Percentiles rank a stretch among this genome's conserved stretches.
phyloP scores from a whole-genome alignment of 2,113 vertebrate species.

The Hystrix cristata region DNA sequence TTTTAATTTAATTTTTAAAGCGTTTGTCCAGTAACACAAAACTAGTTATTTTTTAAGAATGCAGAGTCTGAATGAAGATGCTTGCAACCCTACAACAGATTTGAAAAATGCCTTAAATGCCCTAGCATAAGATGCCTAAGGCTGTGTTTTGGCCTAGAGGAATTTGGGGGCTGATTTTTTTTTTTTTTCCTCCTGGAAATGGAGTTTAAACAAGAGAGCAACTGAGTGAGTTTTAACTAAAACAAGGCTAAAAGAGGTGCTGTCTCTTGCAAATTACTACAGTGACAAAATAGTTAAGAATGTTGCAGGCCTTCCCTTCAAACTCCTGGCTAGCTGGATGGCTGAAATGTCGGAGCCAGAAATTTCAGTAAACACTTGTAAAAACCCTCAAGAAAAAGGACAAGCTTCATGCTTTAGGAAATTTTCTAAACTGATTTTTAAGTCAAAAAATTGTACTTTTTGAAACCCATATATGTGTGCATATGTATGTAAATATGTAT shows the following conservation, averaged over 20 bases:
- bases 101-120: not conserved
- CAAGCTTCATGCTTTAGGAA: not conserved
- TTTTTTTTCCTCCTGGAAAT: slow-evolving; percentile 66
- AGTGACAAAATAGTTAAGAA: slow-evolving; percentile 69
- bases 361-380: not conserved
- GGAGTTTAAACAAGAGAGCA: slow-evolving; percentile 65
- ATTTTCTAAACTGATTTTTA: slow-evolving; percentile 38
- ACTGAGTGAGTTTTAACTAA: slow-evolving; percentile 36
- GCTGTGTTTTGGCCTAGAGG: slow-evolving; percentile 78
- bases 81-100: not conserved
- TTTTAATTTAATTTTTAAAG: slow-evolving; percentile 65
- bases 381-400: slow-evolving; percentile 2
- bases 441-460: slow-evolving; percentile 35
- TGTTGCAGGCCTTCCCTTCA: not conserved
- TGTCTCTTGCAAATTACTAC: slow-evolving; percentile 23
- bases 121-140: slow-evolving; percentile 70
- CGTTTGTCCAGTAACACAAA: slow-evolving; percentile 38
- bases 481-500: not conserved
- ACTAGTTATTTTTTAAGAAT: not conserved
- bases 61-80: slow-evolving; percentile 56
- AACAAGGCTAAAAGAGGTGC: slow-evolving; percentile 50
- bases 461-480: not conserved
- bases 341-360: not conserved
- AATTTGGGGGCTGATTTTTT: slow-evolving; percentile 69
- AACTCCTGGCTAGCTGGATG: not conserved